Conservation (phyloP, 2,113 vertebrate species). For the Promerops cafer region DNA sequence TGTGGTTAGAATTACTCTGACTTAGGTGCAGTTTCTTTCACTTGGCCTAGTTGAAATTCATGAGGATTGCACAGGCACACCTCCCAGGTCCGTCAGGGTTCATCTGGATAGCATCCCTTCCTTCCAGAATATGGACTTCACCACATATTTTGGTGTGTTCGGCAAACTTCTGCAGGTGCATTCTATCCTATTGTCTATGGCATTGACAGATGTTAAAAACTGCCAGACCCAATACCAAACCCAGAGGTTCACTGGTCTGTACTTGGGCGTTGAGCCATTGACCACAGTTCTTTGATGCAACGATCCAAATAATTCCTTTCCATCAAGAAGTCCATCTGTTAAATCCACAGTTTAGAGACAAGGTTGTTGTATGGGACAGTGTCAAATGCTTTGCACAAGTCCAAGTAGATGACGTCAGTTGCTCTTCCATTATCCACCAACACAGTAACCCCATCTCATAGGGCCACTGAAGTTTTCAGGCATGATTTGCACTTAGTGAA, state of each 20-base stretch:
- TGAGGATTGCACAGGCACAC: not conserved
- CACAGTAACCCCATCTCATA: not conserved
- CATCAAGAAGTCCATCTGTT: not conserved
- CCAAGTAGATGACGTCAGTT: fast-evolving
- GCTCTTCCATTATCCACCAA: not conserved
- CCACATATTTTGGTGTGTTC: not conserved
- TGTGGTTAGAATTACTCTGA: not conserved
- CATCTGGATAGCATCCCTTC: not conserved
- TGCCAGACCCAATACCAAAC: not conserved
- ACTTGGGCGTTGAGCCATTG: not conserved
- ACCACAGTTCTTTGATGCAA: not conserved
- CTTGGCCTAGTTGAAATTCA: not conserved
- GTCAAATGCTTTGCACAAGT: not conserved
- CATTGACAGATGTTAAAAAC: not conserved
- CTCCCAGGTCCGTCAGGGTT: not conserved
- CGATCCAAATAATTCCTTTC: not conserved
- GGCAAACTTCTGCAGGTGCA: not conserved
- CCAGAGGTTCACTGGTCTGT: not conserved
- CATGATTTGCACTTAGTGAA: not conserved
- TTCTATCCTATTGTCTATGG: not conserved
- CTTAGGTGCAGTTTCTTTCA: not conserved
- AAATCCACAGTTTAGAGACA: not conserved
- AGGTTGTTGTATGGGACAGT: not conserved
- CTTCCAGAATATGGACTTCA: not conserved
- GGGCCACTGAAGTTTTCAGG: not conserved